phyloP scores from a whole-genome alignment of 2,797 vertebrate species.

The Numenius phaeopus region DNA sequence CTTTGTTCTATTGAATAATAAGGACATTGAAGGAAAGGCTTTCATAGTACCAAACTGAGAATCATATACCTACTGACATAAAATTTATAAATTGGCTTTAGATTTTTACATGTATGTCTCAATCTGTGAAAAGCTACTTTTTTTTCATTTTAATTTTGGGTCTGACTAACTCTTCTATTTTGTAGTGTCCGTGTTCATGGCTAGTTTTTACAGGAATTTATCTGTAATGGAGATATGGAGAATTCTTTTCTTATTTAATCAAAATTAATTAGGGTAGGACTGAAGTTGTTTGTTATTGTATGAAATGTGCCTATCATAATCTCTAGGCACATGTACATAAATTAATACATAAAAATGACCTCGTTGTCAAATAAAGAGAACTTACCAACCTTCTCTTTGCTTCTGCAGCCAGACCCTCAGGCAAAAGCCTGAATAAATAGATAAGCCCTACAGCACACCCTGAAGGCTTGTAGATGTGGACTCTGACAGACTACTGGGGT shows the following conservation, averaged over 20 bases:
- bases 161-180: not conserved
- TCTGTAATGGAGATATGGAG: not conserved
- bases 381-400: not conserved
- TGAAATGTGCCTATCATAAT: not conserved
- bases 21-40: not conserved
- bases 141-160: not conserved
- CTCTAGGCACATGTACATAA: slow-evolving; percentile 23
- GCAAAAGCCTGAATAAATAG: slow-evolving; percentile 50
- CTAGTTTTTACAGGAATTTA: not conserved
- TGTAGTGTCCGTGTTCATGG: not conserved
- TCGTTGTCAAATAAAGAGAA: not conserved
- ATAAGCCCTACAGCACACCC: slow-evolving; percentile 21
- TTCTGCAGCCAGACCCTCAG: not conserved
- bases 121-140: not conserved
- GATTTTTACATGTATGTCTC: not conserved
- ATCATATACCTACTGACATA: not conserved
- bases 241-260: not conserved
- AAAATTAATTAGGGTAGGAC: slow-evolving; percentile 3
- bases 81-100: not conserved
- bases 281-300: not conserved
- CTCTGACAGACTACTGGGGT: not conserved
- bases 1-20: not conserved
- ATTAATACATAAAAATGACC: slow-evolving; percentile 45
- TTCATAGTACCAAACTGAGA: not conserved
- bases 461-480: not conserved